Evolutionary conservation across 2,888 invertebrate species (phyloP).

Genomic region (Crossocerus cetratus): DNA sequence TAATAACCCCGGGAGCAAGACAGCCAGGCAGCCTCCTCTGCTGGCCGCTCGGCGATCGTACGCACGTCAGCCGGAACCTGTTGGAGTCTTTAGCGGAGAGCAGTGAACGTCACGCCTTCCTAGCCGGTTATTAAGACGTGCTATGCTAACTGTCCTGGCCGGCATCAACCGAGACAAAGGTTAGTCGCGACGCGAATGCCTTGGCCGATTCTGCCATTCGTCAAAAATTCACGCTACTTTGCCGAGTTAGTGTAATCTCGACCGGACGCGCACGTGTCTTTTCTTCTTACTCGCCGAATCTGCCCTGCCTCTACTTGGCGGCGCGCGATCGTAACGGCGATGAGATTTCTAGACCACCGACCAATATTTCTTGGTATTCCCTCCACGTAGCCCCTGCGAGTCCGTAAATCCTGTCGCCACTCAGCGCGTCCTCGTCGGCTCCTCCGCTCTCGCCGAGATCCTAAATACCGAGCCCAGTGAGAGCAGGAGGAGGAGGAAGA

Average conservation of each 20-base stretch:
- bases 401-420: constrained; percentile 65
- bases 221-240: constrained; percentile 33
- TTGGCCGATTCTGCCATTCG: constrained; percentile 36
- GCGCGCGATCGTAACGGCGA: constrained; percentile 39
- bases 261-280: too few relatives aligned
- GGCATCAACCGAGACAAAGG: constrained; percentile 25
- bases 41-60: too few relatives aligned
- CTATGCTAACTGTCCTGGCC: constrained; percentile 4
- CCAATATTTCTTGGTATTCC: constrained; percentile 50
- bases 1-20: constrained; percentile 42
- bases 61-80: constrained; percentile 32
- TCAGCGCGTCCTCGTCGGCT: constrained; percentile 54
- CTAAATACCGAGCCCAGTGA: constrained; percentile 64
- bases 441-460: constrained; percentile 48
- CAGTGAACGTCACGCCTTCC: constrained; percentile 13
- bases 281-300: not conserved
- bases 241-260: too few relatives aligned
- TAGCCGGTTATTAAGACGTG: constrained; percentile 26
- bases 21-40: too few relatives aligned
- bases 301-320: not conserved
- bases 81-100: constrained; percentile 33
- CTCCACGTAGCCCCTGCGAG: constrained; percentile 42
- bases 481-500: constrained; percentile 33
- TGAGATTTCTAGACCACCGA: constrained; percentile 50
- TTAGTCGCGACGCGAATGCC: constrained; percentile 21